Evolutionary conservation across 2,797 vertebrate species (phyloP), one percentile per base, ranked within the genome.

Genomic region (Manis javanica): DNA sequence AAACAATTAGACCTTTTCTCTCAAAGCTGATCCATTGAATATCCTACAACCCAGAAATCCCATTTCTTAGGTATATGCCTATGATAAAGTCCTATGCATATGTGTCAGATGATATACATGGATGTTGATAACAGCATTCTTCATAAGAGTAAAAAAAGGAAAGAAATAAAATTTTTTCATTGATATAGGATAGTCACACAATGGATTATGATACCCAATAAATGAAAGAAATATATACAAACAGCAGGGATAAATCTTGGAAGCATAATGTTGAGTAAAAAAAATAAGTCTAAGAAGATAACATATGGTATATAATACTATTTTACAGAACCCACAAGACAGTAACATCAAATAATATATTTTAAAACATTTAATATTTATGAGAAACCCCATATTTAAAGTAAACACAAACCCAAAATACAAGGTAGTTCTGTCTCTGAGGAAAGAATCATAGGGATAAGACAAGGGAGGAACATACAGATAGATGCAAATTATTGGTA

Each of bases 221-320:
- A 74, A 81, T 37, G 23, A 71, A 94, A 72, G 23, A 69, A 91
- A 72, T 4, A 57, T 39, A 74, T 3, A 57, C 12, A 13, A 53
- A 9, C 21, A 83, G 19, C 12, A 92, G 7, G 6, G 5, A 72
- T 64, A 63, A 74, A 24, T 49, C 26, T 66, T 61, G 18, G 85
- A 91, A 57, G 11, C 29, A 96, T n/a, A 57, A 71, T 37, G 8
- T 29, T 81, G 46, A 86, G n/a, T 64, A 37, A 49, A 94, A 84
- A 91, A 95, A 72, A 39, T 39, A 94, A 92, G 46, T 90, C 74
- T 59, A 89, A 64, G 39, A 96, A 64, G 51, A 57, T 49, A 75
- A 84, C 2, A 42, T 42, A 61, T 14, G 37, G 18, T 49, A 51
- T 13, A 77, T 13, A 77, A 57, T 61, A 31, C 2, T 23, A 72